phyloP scores from a whole-genome alignment of 2,797 vertebrate species.

The Gymnoscopelus microlampas region DNA sequence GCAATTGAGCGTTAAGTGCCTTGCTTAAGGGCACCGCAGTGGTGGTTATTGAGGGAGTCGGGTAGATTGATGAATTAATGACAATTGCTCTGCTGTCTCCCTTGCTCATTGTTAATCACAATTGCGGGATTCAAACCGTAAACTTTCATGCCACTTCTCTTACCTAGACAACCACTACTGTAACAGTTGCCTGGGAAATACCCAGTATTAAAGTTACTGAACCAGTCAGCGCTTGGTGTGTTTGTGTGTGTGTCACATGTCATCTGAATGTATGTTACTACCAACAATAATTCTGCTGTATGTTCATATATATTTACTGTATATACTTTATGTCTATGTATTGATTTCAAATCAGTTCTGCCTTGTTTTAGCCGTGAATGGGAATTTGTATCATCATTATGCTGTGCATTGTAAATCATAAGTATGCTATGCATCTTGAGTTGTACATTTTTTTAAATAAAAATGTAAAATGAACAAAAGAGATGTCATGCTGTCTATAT shows the following conservation, averaged over 20 bases:
- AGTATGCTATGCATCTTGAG: constrained; percentile 71
- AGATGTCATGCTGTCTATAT: constrained; percentile 40
- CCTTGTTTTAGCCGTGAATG: constrained; percentile 68
- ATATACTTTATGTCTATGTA: constrained; percentile 34
- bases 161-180: constrained; percentile 1
- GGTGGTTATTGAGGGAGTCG: not conserved
- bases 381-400: constrained; percentile 53
- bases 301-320: constrained; percentile 53
- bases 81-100: not conserved
- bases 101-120: not conserved
- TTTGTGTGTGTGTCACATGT: constrained; percentile 65
- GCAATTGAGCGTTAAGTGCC: not conserved
- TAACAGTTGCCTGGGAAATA: not conserved
- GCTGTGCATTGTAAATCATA: constrained; percentile 72
- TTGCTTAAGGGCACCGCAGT: not conserved
- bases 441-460: constrained; percentile 64
- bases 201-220: too few relatives aligned
- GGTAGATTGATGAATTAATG: not conserved
- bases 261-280: constrained; percentile 87
- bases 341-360: constrained; percentile 65
- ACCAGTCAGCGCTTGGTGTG: not conserved
- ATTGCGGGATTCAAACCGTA: not conserved
- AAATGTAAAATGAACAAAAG: constrained; percentile 38
- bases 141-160: not conserved
- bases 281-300: constrained; percentile 67